Percentiles rank a stretch among this genome's conserved stretches.
phyloP scores from a whole-genome alignment of 2,888 invertebrate genomes.

The Disparrhopalites patrizii region DNA sequence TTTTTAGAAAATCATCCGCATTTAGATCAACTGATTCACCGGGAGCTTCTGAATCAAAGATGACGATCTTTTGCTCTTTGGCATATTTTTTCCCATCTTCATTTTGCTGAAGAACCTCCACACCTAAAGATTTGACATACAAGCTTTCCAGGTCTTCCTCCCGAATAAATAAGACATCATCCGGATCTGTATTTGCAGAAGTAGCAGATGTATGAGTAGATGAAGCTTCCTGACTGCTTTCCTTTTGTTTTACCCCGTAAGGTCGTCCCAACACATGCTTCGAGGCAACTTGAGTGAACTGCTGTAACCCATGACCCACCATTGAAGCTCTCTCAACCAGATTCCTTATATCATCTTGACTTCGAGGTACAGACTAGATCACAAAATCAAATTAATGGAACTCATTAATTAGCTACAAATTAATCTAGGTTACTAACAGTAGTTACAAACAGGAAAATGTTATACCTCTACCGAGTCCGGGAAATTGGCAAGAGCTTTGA shows the following conservation, averaged over 20 bases:
- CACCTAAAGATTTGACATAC: conserved; percentile 43
- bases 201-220: not conserved
- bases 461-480: conserved; percentile 22
- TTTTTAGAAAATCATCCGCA: not conserved
- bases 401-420: not conserved
- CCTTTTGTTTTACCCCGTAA: not conserved
- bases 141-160: conserved; percentile 46
- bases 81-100: conserved; percentile 37
- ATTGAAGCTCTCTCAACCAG: conserved; percentile 62
- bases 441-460: too few species aligned
- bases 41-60: not conserved
- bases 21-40: not conserved
- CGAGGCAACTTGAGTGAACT: conserved; percentile 54
- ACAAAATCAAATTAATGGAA: conserved; percentile 1
- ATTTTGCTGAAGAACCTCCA: conserved; percentile 43
- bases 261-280: conserved; percentile 16
- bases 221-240: not conserved
- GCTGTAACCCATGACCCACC: conserved; percentile 66
- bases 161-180: conserved; percentile 40
- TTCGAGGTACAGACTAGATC: conserved; percentile 33
- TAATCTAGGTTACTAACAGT: not conserved
- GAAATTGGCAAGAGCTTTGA: conserved; percentile 25
- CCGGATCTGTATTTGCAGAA: conserved; percentile 5
- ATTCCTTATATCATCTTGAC: conserved; percentile 33
- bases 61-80: not conserved